Base-by-base conservation (phyloP, 2,113 vertebrate species). In the Leptobrachium leishanense region DNA sequence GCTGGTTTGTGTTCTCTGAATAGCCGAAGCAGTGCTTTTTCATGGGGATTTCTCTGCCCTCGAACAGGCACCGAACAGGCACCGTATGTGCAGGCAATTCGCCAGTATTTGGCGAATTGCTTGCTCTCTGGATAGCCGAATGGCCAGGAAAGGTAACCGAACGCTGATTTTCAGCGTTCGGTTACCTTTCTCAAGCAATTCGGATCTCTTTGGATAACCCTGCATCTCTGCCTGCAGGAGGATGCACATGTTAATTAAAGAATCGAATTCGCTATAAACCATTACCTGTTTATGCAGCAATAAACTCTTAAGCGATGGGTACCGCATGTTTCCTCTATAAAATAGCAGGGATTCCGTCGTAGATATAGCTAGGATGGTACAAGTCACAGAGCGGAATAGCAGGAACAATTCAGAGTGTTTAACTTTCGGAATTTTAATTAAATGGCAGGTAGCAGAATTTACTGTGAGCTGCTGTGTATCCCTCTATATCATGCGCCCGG, bases 401-500 rank as follows among this genome's bases (percentile, higher is more conserved):
- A 79, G 63, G 67, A 66, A 31, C 43, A 20, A 42, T 31, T 50
- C 50, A 15, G 3, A 46, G 53, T 15, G 43, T 50, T 67, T 67
- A 57, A 62, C 12, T 50, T 40, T 59, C 46, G 40, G 46, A 74
- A 55, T 74, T 74, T 74, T 64, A 80, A 68, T 80, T 80, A 80
- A 80, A 68, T 74, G 71, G 46, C 63, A 74, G 46, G 15, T 41
- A 80, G 77, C 63, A 74, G 78, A 80, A 66, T 66, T 44, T 73
- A 40, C 42, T 55, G 72, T 54, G 2, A 66, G 41, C 41, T 15
- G 54, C 42, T 5, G 10, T 8, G 15, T 11, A 13, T 57, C 41
- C 46, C 46, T 57, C 20, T 78, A 53, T 72, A 3, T 40, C 20
- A 54, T 11, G 67, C 2, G 31, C 41, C 70, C 43, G 43, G 15